Evolutionary conservation across 92 coral and sea anemone genomes (phyloP).

Genomic region (Phymanthus crucifer): DNA sequence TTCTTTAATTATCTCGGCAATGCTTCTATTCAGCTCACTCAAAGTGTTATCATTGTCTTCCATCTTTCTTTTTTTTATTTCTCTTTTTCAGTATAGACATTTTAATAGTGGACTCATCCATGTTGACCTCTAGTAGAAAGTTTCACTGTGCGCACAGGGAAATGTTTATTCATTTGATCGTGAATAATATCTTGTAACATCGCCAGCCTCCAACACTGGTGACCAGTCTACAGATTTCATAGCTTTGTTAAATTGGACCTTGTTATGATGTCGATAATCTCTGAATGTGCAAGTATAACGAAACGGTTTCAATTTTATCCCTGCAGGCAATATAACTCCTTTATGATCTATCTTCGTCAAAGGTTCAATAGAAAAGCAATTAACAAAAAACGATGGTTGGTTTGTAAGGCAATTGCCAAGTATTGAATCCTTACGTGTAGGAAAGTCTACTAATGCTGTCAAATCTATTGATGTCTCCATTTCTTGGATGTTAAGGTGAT

Average conservation of each 20-base stretch:
- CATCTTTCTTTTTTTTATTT: not conserved
- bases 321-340: slow-evolving; percentile 21
- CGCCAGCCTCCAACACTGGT: not conserved
- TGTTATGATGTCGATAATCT: slow-evolving; percentile 23
- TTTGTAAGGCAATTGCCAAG: slow-evolving; percentile 34
- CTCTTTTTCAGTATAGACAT: not conserved
- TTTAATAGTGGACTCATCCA: not conserved
- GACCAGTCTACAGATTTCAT: not conserved
- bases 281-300: slow-evolving; percentile 15
- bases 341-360: slow-evolving; percentile 20
- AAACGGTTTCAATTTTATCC: slow-evolving; percentile 24
- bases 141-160: not conserved
- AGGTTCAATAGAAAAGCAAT: slow-evolving; percentile 17
- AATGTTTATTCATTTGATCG: not conserved
- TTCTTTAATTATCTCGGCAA: not conserved
- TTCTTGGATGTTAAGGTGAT: not conserved
- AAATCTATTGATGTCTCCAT: not conserved
- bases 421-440: slow-evolving; percentile 16
- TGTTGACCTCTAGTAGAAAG: not conserved
- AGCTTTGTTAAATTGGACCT: slow-evolving; percentile 2
- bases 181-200: not conserved
- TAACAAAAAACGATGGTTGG: slow-evolving; percentile 22
- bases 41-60: not conserved
- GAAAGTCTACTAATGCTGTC: slow-evolving; percentile 25
- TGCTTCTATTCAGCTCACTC: not conserved